Conservation (phyloP, 2,888 invertebrate species). For the Aporophyla nigra region DNA sequence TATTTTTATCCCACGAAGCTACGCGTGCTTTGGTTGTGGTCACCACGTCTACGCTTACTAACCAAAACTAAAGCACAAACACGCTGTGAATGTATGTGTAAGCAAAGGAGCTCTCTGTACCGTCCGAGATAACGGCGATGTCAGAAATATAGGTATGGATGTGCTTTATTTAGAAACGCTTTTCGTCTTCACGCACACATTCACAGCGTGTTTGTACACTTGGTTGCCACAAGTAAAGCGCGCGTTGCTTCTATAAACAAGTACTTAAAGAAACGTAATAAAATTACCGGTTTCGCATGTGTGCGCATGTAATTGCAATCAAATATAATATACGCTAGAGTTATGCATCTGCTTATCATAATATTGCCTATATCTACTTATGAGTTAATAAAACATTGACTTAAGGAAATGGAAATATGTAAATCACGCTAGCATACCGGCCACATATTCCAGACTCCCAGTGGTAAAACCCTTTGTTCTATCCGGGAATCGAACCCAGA, state of each 20-base stretch:
- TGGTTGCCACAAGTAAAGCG: background rate
- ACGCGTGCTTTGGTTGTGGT: no score
- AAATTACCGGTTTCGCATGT: constrained; percentile 6
- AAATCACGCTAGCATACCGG: background rate
- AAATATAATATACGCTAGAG: constrained; percentile 14
- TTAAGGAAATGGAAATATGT: background rate
- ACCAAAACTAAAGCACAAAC: no score
- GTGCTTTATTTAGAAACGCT: background rate
- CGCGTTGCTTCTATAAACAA: background rate
- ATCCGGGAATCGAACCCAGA: background rate
- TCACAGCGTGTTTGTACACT: background rate
- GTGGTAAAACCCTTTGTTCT: background rate
- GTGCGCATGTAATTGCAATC: constrained; percentile 17
- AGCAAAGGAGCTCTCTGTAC: no score
- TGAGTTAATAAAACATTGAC: constrained; percentile 10
- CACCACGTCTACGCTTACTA: no score
- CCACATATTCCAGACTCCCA: background rate
- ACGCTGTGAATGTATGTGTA: no score
- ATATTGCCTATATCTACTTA: background rate
- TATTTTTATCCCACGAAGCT: no score
- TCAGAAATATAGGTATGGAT: no score
- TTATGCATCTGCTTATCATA: constrained; percentile 18
- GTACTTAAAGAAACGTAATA: background rate
- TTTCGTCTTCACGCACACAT: background rate
- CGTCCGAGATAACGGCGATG: no score